Percentiles rank a stretch among this genome's conserved stretches.
Evolutionary conservation across 30 jellyfish, hydroid and myxozoan species (phyloP).

Genomic region (Pseudorhiza aurosa): DNA sequence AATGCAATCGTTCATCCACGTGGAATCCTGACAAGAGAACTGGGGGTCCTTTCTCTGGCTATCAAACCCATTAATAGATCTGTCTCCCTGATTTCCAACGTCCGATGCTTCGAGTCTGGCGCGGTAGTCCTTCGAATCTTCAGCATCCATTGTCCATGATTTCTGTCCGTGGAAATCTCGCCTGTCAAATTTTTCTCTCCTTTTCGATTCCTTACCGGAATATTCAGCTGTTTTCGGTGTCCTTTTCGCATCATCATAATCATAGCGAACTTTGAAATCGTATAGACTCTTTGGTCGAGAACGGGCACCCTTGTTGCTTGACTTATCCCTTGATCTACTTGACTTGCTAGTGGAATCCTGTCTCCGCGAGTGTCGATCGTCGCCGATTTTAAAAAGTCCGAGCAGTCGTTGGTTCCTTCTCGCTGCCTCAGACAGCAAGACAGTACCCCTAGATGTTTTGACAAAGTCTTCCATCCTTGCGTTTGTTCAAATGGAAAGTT

Average conservation of each 20-base stretch:
- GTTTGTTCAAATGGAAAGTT: background rate
- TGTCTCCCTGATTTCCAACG: too few species aligned
- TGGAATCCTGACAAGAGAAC: too few species aligned
- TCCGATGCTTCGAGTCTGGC: too few species aligned
- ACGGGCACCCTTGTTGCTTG: background rate
- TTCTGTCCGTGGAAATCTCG: background rate
- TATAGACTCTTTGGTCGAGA: slow-evolving; percentile 16
- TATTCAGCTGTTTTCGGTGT: background rate
- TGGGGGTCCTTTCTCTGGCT: too few species aligned
- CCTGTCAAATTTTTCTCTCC: background rate
- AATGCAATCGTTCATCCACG: too few species aligned
- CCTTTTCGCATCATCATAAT: background rate
- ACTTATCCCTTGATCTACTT: slow-evolving; percentile 5
- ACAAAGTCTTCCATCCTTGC: slow-evolving; percentile 16
- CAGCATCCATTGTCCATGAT: background rate
- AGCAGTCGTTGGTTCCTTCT: slow-evolving; percentile 42
- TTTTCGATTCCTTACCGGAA: background rate
- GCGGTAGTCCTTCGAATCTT: background rate
- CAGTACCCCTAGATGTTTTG: slow-evolving; percentile 30
- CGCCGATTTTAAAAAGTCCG: background rate
- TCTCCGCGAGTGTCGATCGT: background rate
- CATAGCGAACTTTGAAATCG: background rate
- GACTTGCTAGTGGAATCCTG: background rate
- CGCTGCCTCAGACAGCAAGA: slow-evolving; percentile 60
- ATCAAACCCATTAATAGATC: too few species aligned